These are phyloP conservation scores for Seira ritae DNA, from an alignment of 2,888 invertebrate species.

Conservation along the genomic window DNA sequence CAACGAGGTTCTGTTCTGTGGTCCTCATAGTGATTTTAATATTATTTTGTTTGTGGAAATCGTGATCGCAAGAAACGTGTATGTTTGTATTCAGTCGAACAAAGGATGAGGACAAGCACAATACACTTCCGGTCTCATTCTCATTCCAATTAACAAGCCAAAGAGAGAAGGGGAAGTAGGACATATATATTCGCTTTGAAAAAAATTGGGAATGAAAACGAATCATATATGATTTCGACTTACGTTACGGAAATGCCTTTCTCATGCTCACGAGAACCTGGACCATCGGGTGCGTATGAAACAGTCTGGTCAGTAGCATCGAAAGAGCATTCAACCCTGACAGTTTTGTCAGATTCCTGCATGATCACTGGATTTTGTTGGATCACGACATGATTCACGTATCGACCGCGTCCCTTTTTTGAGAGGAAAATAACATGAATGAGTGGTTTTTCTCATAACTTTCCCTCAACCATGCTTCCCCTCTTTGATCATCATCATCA, in stretches of 20 bases:
- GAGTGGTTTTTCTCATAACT: background rate
- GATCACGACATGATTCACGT: conserved; percentile 77
- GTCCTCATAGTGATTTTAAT: too few species aligned
- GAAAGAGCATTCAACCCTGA: conserved; percentile 77
- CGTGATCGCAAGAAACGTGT: too few species aligned
- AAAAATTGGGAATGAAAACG: background rate
- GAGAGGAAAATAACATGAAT: conserved; percentile 2
- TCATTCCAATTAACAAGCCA: background rate
- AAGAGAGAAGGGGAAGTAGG: conserved; percentile 11
- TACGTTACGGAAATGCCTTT: conserved; percentile 76
- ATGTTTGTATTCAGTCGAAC: too few species aligned
- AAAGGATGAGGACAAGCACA: conserved; percentile 1
- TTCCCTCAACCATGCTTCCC: too few species aligned
- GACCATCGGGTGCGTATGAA: conserved; percentile 75
- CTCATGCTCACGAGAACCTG: conserved; percentile 74
- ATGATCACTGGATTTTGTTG: conserved; percentile 77
- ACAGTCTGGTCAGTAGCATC: conserved; percentile 77
- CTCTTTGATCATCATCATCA: too few species aligned
- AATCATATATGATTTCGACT: conserved; percentile 59
- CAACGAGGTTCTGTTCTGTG: too few species aligned
- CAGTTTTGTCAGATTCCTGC: conserved; percentile 77
- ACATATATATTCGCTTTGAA: background rate
- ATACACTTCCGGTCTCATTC: conserved; percentile 29
- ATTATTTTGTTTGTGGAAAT: too few species aligned
- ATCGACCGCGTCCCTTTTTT: conserved; percentile 75